Conservation (phyloP, 2,888 invertebrate species). For the Drosophila imparisetae region DNA sequence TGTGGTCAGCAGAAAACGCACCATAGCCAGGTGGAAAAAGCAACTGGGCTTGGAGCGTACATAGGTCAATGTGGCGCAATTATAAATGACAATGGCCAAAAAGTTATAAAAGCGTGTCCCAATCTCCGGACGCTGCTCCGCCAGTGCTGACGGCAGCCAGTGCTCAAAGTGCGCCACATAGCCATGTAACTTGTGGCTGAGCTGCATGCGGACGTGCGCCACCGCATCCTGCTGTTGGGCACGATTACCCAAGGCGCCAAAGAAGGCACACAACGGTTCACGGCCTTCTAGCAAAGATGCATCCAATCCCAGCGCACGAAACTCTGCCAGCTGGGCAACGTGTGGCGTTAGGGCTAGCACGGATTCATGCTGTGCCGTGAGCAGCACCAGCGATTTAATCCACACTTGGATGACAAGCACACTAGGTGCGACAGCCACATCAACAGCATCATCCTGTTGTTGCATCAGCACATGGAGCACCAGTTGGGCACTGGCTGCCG, state of each 20-base stretch:
- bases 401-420: conserved; percentile 81
- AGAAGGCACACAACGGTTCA: conserved; percentile 83
- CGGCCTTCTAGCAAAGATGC: conserved; percentile 72
- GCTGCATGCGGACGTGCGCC: conserved; percentile 66
- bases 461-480: conserved; percentile 67
- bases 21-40: conserved; percentile 85
- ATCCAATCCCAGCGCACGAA: conserved; percentile 67
- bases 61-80: conserved; percentile 83
- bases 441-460: conserved; percentile 1
- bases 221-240: conserved; percentile 52
- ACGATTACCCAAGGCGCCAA: conserved; percentile 79
- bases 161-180: conserved; percentile 82
- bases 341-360: conserved; percentile 74
- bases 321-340: conserved; percentile 76
- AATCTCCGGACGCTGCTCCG: conserved; percentile 72
- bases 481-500: conserved; percentile 76
- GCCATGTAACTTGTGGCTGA: conserved; percentile 81
- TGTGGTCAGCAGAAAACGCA: conserved; percentile 85
- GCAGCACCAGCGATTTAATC: conserved; percentile 82
- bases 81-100: conserved; percentile 83
- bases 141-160: conserved; percentile 69
- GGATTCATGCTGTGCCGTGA: conserved; percentile 80
- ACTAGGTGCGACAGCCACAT: conserved; percentile 35
- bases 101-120: conserved; percentile 83
- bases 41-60: conserved; percentile 83